phyloP scores from a whole-genome alignment of 1,140 invertebrate species.

The Oscheius sp. region DNA sequence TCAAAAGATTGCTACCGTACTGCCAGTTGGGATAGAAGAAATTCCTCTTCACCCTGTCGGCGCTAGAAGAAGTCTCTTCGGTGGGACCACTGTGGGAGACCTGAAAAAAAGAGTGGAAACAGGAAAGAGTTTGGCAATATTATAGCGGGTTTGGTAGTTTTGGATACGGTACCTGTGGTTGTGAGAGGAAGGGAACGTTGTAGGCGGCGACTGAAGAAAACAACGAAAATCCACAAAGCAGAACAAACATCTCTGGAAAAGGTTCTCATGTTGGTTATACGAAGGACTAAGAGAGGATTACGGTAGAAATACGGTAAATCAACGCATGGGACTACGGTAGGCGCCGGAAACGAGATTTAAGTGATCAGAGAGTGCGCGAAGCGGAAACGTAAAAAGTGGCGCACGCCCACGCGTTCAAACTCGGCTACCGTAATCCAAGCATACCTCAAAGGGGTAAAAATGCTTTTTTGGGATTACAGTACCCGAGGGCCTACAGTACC shows the following conservation, averaged over 20 bases:
- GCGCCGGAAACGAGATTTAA: background rate
- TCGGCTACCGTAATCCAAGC: too few species aligned
- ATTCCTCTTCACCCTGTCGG: conserved; percentile 41
- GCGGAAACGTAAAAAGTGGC: too few species aligned
- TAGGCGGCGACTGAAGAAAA: background rate
- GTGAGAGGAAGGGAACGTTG: conserved; percentile 10
- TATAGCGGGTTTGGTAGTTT: background rate
- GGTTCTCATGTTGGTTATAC: background rate
- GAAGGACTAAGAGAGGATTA: background rate
- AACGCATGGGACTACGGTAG: background rate
- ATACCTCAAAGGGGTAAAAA: too few species aligned
- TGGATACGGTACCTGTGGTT: background rate
- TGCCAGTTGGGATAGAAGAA: conserved; percentile 37
- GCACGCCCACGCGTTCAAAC: too few species aligned
- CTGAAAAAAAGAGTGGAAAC: conserved; percentile 7
- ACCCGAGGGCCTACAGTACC: too few species aligned
- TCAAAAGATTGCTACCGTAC: conserved; percentile 31
- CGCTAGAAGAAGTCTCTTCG: conserved; percentile 28
- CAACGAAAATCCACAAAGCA: background rate
- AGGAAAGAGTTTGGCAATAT: background rate
- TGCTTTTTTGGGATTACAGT: too few species aligned
- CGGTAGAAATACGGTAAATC: background rate
- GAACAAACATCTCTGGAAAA: background rate
- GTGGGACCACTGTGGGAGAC: conserved; percentile 50
- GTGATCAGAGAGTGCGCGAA: too few species aligned